Conservation (phyloP, 2,113 vertebrate species). For the Uria aalge region DNA sequence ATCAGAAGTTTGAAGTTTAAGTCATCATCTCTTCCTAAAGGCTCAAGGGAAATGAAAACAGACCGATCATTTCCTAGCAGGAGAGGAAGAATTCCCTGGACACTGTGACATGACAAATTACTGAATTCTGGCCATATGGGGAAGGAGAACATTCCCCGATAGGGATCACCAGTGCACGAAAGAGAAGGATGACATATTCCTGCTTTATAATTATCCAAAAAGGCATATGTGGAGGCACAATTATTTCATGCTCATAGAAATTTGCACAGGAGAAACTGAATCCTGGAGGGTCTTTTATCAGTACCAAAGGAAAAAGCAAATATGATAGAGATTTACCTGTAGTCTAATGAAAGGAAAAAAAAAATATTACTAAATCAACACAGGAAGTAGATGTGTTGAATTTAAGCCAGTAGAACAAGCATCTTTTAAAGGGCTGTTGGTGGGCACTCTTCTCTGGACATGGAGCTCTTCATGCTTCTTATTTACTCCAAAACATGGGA, state of each 20-base stretch:
- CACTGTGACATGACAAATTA: neutral
- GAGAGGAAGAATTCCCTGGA: neutral
- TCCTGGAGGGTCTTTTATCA: neutral
- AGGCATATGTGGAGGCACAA: neutral
- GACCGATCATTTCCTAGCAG: conserved; percentile 6
- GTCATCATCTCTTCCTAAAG: neutral
- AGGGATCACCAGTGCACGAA: neutral
- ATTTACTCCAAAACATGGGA: neutral
- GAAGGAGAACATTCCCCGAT: neutral
- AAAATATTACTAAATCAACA: neutral
- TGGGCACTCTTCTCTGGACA: neutral
- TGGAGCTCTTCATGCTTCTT: neutral
- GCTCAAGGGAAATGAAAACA: conserved; percentile 23
- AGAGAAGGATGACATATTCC: neutral
- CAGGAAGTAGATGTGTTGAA: neutral
- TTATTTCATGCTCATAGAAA: neutral
- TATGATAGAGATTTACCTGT: neutral
- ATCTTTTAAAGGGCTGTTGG: neutral
- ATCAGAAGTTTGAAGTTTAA: conserved; percentile 32
- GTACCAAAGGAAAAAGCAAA: neutral
- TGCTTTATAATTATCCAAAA: neutral
- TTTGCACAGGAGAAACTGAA: neutral
- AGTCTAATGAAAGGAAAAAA: neutral
- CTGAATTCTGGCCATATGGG: neutral
- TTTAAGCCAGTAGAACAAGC: neutral